phyloP scores from a whole-genome alignment of 2,888 invertebrate genomes.

The Pachymerium ferrugineum region DNA sequence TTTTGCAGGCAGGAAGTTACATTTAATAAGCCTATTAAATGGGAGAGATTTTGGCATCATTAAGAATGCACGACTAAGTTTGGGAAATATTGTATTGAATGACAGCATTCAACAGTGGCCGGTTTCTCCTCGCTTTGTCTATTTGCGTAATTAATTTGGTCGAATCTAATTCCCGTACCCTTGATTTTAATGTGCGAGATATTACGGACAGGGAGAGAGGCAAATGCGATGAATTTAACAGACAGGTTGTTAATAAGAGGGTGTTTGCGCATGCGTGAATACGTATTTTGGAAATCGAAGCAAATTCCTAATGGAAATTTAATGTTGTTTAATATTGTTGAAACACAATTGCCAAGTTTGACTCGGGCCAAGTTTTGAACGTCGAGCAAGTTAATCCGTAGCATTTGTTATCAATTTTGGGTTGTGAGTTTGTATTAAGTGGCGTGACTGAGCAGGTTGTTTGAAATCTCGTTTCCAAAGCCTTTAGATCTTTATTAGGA shows the following conservation, averaged over 20 bases:
- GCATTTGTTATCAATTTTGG: background rate
- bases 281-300: background rate
- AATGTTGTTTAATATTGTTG: background rate
- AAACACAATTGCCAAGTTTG: background rate
- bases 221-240: background rate
- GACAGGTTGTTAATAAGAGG: background rate
- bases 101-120: background rate
- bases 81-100: background rate
- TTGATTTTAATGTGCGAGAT: background rate
- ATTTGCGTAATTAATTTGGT: background rate
- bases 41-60: background rate
- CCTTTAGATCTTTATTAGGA: background rate
- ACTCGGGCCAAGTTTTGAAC: background rate
- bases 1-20: background rate
- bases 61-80: background rate
- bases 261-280: background rate
- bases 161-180: background rate
- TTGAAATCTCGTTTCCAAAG: background rate
- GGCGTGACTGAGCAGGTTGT: background rate
- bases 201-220: no score
- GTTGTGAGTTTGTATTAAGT: background rate
- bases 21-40: constrained; percentile 4
- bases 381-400: background rate
- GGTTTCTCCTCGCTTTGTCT: background rate
- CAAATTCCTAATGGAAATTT: background rate